Base-by-base conservation (phyloP, 2,113 vertebrate genomes). In the Hydrochoerus hydrochaeris region DNA sequence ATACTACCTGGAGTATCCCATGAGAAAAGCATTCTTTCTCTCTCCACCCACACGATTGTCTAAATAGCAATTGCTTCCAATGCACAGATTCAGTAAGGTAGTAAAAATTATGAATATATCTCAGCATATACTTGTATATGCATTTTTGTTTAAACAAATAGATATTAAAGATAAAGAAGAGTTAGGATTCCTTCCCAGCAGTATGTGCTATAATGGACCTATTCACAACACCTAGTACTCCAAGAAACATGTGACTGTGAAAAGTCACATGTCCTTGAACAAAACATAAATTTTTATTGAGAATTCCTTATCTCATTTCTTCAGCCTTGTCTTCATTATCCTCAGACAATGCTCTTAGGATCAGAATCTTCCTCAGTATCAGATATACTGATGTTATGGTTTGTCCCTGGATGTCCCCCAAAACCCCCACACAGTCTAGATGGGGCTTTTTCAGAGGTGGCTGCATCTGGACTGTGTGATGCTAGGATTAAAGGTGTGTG, bases 201-300 rank as follows among this genome's bases (percentile, higher is more conserved):
- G 20, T 14, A n/a, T 17, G 11, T 6, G 13, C 41, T 28, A 69
- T 24, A 85, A 32, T 30, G 26, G 11, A 10, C 46, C 44, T 7
- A n/a, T 11, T 11, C 32, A 88, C 16, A 3, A 67, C 5, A 35
- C 13, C 22, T 84, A 60, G 46, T 71, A 73, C 20, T 89, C 8
- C 22, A 14, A 52, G 54, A 92, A 90, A 46, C 2, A 83, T 9
- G 30, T 89, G 78, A 62, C 49, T 95, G 85, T 93, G 57, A 82
- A 88, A n/a, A 17, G 5, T 63, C 5, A 57, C 60, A 87, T 87
- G 65, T 67, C 92, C 16, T 41, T 92, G 35, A 65, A 41, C 30
- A 84, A 82, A 88, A 71, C 1, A 58, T 28, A 58, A 44, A 52
- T 88, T 90, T 88, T 73, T 83, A 75, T 80, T 92, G 67, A 95